These are phyloP conservation scores for Centropus unirufus DNA, from an alignment of 2,113 vertebrate species.

Conservation along the genomic window DNA sequence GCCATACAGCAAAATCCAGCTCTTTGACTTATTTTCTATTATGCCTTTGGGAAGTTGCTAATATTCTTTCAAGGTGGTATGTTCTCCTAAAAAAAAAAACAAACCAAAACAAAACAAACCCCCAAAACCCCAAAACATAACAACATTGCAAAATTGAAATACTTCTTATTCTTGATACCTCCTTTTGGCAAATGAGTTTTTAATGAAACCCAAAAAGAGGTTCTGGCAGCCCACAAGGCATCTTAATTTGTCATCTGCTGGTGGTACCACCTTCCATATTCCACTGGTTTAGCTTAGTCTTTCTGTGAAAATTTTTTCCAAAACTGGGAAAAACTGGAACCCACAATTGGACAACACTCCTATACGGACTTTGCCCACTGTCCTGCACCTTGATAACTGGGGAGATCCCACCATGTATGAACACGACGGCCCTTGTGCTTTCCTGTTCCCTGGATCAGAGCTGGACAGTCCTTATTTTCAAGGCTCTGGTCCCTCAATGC, in stretches of 20 bases:
- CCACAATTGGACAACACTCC: background rate
- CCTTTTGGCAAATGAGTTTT: background rate
- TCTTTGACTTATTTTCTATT: background rate
- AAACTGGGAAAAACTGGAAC: background rate
- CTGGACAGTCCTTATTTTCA: background rate
- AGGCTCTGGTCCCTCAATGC: background rate
- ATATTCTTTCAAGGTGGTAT: background rate
- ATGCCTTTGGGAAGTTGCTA: background rate
- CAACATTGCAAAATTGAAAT: background rate
- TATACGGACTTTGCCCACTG: background rate
- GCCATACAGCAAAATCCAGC: background rate
- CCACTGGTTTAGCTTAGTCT: background rate
- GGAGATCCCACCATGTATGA: background rate
- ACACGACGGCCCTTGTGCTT: background rate
- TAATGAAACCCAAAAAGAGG: background rate
- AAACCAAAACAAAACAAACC: no score
- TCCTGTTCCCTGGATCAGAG: background rate
- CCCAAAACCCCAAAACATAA: no score
- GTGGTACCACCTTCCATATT: background rate
- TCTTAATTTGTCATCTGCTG: background rate
- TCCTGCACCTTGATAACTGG: background rate
- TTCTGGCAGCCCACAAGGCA: background rate
- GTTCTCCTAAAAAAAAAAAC: background rate
- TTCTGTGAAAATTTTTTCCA: background rate
- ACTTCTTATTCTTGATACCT: background rate